Percentiles rank a stretch among this genome's conserved stretches.
Conservation (phyloP, 1,140 invertebrate species). For the Xylocopa sonorina region DNA sequence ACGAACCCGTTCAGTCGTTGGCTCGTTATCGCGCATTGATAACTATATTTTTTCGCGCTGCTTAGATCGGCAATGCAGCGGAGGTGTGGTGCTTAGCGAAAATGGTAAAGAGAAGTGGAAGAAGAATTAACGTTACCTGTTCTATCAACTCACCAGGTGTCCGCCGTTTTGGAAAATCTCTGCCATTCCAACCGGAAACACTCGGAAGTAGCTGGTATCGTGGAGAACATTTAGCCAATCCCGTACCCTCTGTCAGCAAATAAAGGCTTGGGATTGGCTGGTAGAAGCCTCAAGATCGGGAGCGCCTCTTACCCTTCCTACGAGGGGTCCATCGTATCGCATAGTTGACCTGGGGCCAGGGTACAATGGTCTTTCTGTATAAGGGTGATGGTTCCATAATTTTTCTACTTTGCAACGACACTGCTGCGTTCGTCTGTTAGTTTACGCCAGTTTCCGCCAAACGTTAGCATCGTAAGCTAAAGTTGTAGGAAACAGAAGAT, state of each 20-base stretch:
- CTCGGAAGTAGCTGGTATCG: conserved; percentile 55
- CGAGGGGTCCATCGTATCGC: conserved; percentile 41
- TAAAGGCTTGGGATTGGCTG: conserved; percentile 63
- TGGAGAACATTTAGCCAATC: conserved; percentile 65
- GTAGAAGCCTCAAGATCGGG: conserved; percentile 43
- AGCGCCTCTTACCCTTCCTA: conserved; percentile 54
- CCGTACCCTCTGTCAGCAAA: conserved; percentile 36
- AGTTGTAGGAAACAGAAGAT: not conserved
- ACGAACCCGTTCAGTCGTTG: not conserved
- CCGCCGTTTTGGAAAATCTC: conserved; percentile 48
- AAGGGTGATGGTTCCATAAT: conserved; percentile 50
- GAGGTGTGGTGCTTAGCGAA: conserved; percentile 44
- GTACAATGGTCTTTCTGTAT: conserved; percentile 44
- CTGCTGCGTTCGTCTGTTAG: conserved; percentile 8
- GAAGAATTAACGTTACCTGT: conserved; percentile 55
- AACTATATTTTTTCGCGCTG: conserved; percentile 43
- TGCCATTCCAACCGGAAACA: conserved; percentile 56
- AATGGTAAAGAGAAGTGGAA: conserved; percentile 28
- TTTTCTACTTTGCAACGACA: conserved; percentile 46
- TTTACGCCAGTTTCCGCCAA: not conserved
- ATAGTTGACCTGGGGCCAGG: conserved; percentile 38
- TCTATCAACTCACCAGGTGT: conserved; percentile 53
- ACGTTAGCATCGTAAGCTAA: not conserved
- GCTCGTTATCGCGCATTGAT: conserved; percentile 40
- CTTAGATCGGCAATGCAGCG: conserved; percentile 45